Conservation (phyloP, 2,888 invertebrate species). For the Coleophora flavipennella region DNA sequence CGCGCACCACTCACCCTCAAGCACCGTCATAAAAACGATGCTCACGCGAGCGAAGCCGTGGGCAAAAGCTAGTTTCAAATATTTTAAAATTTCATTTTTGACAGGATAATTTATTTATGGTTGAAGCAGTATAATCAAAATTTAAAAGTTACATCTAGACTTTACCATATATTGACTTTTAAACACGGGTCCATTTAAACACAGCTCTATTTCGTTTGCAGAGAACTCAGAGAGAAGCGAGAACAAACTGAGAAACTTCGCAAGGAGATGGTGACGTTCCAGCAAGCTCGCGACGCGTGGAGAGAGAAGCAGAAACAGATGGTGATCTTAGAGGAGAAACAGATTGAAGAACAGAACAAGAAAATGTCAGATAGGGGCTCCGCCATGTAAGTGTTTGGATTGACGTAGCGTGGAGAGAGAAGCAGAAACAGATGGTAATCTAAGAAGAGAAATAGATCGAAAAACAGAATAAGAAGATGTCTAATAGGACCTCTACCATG, state of each 20-base stretch:
- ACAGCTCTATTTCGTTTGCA: slow-evolving; percentile 20
- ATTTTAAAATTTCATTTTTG: too few relatives aligned
- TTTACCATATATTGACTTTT: too few relatives aligned
- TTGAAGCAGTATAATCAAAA: too few relatives aligned
- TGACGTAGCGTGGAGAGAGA: slow-evolving; percentile 58
- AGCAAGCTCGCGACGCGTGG: slow-evolving; percentile 64
- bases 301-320: slow-evolving; percentile 49
- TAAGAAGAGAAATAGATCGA: slow-evolving; percentile 51
- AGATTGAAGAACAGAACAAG: slow-evolving; percentile 35
- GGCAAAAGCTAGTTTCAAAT: too few relatives aligned
- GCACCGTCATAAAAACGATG: too few relatives aligned
- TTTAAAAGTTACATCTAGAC: too few relatives aligned
- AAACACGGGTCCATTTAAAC: too few relatives aligned
- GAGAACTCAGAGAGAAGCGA: slow-evolving; percentile 64
- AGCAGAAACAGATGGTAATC: slow-evolving; percentile 49
- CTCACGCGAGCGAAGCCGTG: too few relatives aligned
- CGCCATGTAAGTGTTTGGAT: slow-evolving; percentile 31
- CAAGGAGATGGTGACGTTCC: slow-evolving; percentile 67
- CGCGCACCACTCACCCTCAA: too few relatives aligned
- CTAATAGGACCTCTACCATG: slow-evolving; percentile 35
- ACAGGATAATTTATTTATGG: too few relatives aligned
- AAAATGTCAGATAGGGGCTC: slow-evolving; percentile 28
- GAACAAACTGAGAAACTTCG: slow-evolving; percentile 58
- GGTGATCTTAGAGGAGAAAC: slow-evolving; percentile 54
- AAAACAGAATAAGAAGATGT: slow-evolving; percentile 24